Base-by-base conservation (phyloP, 2,888 invertebrate genomes). In the Acanthococcus lagerstroemiae region DNA sequence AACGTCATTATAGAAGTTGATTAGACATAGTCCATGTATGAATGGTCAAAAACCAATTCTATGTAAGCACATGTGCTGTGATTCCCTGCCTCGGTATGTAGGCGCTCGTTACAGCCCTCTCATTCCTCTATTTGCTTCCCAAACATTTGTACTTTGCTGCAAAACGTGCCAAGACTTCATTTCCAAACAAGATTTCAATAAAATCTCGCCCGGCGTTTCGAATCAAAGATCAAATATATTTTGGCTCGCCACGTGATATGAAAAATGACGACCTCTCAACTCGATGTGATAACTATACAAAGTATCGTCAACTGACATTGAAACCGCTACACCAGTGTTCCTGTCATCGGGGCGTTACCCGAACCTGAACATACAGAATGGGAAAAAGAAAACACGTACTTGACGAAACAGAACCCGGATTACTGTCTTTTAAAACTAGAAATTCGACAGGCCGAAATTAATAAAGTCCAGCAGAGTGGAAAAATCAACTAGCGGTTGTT, bases 331-430 rank as follows among this genome's bases (percentile, higher is more conserved):
- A 37, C 44, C 30, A 63, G 37, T 63, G 63, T 52, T 54, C 22
- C 63, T 63, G 63, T 63, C 63, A 63, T 50, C 50, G 52, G 63
- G 63, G 63, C 63, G 63, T 63, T 63, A 52, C 63, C 37, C 4
- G 19, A 48, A 48, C 21, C 5, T 9, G 52, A 52, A 24, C 24
- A 6, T 22, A 15, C 12, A 52, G 22, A 52, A 52, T 22, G 24
- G 22, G 22, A 22, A 52, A 2, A 52, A 22, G 22, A 6, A 22
- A 24, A 5, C 9, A 22, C 9, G 9, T 52, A 37, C 52, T 52
- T 50, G 54, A 52, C 63, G 54, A 30, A 52, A 52, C 2, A 52
- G 26, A 44, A 54, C 50, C 63, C 52, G 24, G 26, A 50, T 52
- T 52, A 22, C 45, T 60, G 19, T 45, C 48, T 48, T n/a, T 17